Conservation (phyloP, 2,888 invertebrate genomes). For the Oscheius onirici region DNA sequence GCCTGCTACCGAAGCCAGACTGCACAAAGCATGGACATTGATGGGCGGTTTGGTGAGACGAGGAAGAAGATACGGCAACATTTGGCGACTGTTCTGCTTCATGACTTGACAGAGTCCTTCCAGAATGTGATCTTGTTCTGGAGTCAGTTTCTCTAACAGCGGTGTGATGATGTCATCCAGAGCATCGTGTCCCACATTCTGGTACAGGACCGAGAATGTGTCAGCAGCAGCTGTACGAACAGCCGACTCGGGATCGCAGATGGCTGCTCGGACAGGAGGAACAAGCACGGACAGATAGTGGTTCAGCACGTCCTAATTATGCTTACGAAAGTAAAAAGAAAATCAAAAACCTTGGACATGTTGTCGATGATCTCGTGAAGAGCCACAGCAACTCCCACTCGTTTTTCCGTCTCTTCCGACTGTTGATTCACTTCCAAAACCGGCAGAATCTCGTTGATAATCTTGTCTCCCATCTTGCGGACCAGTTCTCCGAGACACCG, state of each 20-base stretch:
- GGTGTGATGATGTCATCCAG: slow-evolving; percentile 94
- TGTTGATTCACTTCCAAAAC: slow-evolving; percentile 92
- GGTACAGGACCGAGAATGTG: slow-evolving; percentile 93
- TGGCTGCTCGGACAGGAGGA: slow-evolving; percentile 89
- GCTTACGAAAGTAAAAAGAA: neutral
- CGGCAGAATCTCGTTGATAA: slow-evolving; percentile 93
- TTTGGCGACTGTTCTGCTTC: slow-evolving; percentile 84
- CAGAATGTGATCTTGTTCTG: slow-evolving; percentile 86
- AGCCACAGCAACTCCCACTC: slow-evolving; percentile 96
- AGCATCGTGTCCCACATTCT: slow-evolving; percentile 86
- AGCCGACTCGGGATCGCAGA: slow-evolving; percentile 79
- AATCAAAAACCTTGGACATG: slow-evolving; percentile 83
- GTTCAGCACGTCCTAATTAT: slow-evolving; percentile 52
- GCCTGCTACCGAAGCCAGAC: slow-evolving; percentile 89
- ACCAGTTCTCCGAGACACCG: slow-evolving; percentile 95
- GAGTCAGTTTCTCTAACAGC: slow-evolving; percentile 83
- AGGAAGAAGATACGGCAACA: slow-evolving; percentile 85
- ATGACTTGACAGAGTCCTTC: slow-evolving; percentile 96
- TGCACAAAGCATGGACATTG: slow-evolving; percentile 87
- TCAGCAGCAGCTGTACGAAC: slow-evolving; percentile 92
- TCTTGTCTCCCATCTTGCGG: slow-evolving; percentile 93
- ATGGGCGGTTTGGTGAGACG: slow-evolving; percentile 85
- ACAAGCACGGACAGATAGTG: slow-evolving; percentile 72
- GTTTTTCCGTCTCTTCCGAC: slow-evolving; percentile 89
- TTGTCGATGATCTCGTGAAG: slow-evolving; percentile 96